A percentile compares a stretch with the other conserved stretches of the same genome.
phyloP scores from a whole-genome alignment of 2,888 invertebrate species.

The Prosopocoilus inquinatus region DNA sequence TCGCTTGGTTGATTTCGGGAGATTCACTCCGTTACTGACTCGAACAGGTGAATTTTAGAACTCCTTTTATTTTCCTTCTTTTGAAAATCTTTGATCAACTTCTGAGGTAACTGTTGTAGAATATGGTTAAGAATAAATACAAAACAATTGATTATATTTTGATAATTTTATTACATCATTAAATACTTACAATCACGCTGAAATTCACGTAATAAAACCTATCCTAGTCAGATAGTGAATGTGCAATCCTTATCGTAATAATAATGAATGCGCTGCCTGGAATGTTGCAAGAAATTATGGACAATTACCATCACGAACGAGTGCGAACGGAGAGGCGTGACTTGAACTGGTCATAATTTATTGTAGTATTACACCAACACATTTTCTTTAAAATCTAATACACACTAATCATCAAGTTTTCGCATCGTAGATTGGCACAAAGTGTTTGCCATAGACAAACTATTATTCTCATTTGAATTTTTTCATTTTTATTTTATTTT shows the following conservation, averaged over 20 bases:
- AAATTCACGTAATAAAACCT: slow-evolving; percentile 15
- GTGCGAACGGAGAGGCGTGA: no score
- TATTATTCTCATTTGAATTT: background rate
- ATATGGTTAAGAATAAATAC: slow-evolving; percentile 2
- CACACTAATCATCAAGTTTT: slow-evolving; percentile 5
- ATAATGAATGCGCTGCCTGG: no score
- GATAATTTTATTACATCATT: slow-evolving; percentile 10
- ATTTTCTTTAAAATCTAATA: background rate
- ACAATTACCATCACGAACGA: no score
- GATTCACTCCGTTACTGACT: no score
- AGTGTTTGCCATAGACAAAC: slow-evolving; percentile 6
- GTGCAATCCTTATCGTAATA: slow-evolving; percentile 5
- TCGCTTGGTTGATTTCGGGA: no score
- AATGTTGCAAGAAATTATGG: no score
- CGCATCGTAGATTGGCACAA: slow-evolving; percentile 15
- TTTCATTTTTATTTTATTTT: slow-evolving; percentile 4
- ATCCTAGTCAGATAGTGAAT: slow-evolving; percentile 9
- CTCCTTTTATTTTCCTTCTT: no score
- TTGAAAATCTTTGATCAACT: no score
- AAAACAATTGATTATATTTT: slow-evolving; percentile 5
- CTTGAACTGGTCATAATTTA: no score
- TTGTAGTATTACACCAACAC: no score
- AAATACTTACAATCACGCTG: slow-evolving; percentile 14
- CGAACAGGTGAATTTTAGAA: no score
- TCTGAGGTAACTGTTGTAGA: no score